Evolutionary conservation across 2,113 vertebrate genomes (phyloP).

Genomic region (Sander lucioperca): DNA sequence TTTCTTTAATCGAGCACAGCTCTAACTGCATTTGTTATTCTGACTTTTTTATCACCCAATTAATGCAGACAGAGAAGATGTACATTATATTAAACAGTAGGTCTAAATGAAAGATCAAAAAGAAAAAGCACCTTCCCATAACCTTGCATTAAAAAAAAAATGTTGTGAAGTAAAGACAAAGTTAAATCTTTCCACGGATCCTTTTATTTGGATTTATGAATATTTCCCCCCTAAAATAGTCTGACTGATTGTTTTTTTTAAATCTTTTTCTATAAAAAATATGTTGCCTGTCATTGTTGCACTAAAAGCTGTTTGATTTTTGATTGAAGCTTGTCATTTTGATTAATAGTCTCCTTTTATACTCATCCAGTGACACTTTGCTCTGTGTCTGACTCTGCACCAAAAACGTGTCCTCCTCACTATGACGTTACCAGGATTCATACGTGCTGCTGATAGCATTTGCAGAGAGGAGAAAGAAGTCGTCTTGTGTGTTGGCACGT

Average conservation of each 20-base stretch:
- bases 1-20: too few species aligned
- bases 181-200: neutral
- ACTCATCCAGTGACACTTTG: neutral
- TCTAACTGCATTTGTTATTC: neutral
- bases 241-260: neutral
- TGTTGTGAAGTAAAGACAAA: neutral
- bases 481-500: neutral
- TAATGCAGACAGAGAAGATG: neutral
- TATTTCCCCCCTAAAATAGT: neutral
- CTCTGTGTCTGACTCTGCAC: neutral
- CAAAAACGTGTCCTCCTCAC: neutral
- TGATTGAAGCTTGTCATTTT: neutral
- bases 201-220: neutral
- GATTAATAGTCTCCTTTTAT: neutral
- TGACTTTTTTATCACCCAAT: neutral
- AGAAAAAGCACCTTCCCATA: neutral
- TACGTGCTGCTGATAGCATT: conserved; percentile 39
- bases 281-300: neutral
- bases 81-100: neutral
- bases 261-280: neutral
- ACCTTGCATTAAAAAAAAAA: neutral
- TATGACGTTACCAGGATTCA: conserved; percentile 22
- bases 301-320: neutral
- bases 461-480: conserved; percentile 25
- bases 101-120: neutral